Evolutionary conservation across 92 coral and sea anemone species (phyloP).

Genomic region (Epizoanthus scotinus): DNA sequence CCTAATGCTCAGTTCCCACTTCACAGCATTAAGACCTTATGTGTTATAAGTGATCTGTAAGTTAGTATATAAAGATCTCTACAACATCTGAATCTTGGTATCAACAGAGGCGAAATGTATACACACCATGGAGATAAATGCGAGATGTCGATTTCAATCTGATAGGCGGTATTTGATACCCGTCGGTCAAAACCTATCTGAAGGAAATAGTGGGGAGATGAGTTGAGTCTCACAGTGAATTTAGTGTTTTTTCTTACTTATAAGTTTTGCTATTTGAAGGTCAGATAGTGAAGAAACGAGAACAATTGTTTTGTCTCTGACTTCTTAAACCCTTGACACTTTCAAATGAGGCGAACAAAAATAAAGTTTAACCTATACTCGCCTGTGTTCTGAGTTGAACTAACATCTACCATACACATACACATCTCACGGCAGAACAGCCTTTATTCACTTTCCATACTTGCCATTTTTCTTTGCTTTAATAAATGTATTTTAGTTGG

Average conservation of each 20-base stretch:
- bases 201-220: background rate
- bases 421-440: no score
- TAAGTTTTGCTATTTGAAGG: slow-evolving; percentile 1
- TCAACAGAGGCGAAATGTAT: slow-evolving; percentile 46
- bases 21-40: slow-evolving; percentile 33
- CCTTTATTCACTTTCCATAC: no score
- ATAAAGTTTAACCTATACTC: background rate
- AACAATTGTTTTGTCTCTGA: background rate
- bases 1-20: slow-evolving; percentile 34
- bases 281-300: slow-evolving; percentile 10
- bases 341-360: background rate
- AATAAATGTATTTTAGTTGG: background rate
- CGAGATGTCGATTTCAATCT: slow-evolving; percentile 44
- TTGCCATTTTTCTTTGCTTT: no score
- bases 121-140: slow-evolving; percentile 43
- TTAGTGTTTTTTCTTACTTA: background rate
- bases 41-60: slow-evolving; percentile 45
- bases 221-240: background rate
- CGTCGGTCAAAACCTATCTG: slow-evolving; percentile 27
- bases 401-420: no score
- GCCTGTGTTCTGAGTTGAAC: no score
- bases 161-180: slow-evolving; percentile 41
- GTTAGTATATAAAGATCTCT: slow-evolving; percentile 45
- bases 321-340: slow-evolving; percentile 1
- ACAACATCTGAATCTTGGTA: slow-evolving; percentile 49